Base-by-base conservation (phyloP, 2,888 invertebrate species). In the Diabrotica balteata region DNA sequence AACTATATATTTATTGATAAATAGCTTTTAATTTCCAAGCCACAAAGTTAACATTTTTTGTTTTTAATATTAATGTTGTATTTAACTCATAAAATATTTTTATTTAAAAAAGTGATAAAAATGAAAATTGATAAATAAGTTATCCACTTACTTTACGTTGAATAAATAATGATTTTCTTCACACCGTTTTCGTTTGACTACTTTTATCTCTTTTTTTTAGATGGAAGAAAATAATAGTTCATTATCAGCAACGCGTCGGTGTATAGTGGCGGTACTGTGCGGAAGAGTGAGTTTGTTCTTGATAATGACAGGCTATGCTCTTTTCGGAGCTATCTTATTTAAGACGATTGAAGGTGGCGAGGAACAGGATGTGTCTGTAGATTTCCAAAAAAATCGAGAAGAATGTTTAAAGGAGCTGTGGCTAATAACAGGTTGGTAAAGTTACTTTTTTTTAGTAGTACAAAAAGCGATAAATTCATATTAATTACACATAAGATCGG, bases 371-470 rank as follows among this genome's bases (percentile, higher is more conserved):
- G 68, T 72, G 8, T 79, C 79, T 42, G 78, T 78, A 7, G 76
- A 78, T 64, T 82, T 83, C 58, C 82, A 83, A 66, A 81, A 80
- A 57, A 83, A 81, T 69, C 75, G 84, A 59, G 84, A 84, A 73
- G 84, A 84, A 60, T 92, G 92, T 75, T 82, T 92, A 74, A 88
- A 88, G 74, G 91, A 93, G 80, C 87, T 93, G 10, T 93, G 93
- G 92, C 89, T 90, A 72, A 92, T 93, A 76, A 93, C 93, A 88
- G 17, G 17, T 17, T 17, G 92, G 93, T 92, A 78, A 85, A 46
- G 7, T 46, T 46, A 9, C 7, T 8, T 46, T 46, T 46, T 46
- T 46, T 46, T 17, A n/a, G 17, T 17, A 17, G 17, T 17, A 17
- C 17, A 17, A 17, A 17, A 17, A 17, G 17, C 17, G 2, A 17